Evolutionary conservation across 37 sponge, comb jelly and placozoan species (phyloP).

Genomic region (Petrosia ficiformis): DNA sequence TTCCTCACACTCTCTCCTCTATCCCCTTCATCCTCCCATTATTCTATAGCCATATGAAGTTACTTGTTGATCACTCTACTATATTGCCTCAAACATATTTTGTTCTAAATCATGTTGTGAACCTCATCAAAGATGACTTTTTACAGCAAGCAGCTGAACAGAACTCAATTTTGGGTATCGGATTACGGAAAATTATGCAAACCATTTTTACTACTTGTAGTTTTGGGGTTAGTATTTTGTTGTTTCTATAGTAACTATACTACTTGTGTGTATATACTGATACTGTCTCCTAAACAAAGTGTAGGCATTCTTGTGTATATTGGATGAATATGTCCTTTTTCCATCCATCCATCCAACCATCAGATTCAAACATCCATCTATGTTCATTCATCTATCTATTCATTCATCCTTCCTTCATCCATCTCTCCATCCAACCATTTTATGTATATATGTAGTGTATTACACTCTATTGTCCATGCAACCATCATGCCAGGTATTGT

Average conservation of each 20-base stretch:
- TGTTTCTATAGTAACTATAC: background rate
- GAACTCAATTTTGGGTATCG: slow-evolving; percentile 35
- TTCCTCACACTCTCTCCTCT: background rate
- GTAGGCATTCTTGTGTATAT: too few species aligned
- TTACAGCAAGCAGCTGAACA: slow-evolving; percentile 47
- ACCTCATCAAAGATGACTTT: slow-evolving; percentile 54
- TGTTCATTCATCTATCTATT: too few species aligned
- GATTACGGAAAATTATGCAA: slow-evolving; percentile 30
- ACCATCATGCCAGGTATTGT: too few species aligned
- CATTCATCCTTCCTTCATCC: too few species aligned
- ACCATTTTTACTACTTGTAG: slow-evolving; percentile 58
- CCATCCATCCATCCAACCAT: too few species aligned
- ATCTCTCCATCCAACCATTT: too few species aligned
- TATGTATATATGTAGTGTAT: too few species aligned
- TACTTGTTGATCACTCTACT: slow-evolving; percentile 60
- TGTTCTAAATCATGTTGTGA: slow-evolving; percentile 51
- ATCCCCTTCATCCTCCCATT: background rate
- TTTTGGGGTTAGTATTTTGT: slow-evolving; percentile 58
- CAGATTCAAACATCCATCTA: too few species aligned
- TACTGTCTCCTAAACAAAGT: background rate
- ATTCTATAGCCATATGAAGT: slow-evolving; percentile 73
- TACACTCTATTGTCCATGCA: too few species aligned
- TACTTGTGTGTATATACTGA: background rate
- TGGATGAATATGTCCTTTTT: too few species aligned
- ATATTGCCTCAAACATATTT: slow-evolving; percentile 1